Conservation (phyloP, 35 echinoderm and acorn worm species). For the Lytechinus pictus region DNA sequence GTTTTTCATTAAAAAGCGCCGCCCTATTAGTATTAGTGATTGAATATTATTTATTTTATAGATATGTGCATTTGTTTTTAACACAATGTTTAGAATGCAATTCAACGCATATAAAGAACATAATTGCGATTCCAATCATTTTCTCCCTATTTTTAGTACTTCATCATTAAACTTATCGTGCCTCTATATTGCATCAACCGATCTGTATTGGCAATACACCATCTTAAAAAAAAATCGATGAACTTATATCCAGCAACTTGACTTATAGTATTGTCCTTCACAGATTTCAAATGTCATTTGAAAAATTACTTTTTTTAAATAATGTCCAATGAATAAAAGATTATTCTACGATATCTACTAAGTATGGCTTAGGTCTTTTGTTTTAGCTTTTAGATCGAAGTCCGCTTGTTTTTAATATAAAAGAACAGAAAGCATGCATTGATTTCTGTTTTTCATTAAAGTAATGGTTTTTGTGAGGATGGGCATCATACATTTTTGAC, state of each 20-base stretch:
- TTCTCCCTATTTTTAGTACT: no score
- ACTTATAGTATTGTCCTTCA: neutral
- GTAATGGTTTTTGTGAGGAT: neutral
- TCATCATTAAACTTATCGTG: no score
- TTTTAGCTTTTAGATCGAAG: neutral
- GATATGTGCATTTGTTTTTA: no score
- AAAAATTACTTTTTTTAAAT: neutral
- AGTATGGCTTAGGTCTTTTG: no score
- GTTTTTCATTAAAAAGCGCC: no score
- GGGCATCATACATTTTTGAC: neutral
- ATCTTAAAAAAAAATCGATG: neutral
- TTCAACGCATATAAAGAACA: no score
- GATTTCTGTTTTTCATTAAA: neutral
- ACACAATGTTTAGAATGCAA: no score
- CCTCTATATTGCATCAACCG: no score
- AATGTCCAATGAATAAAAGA: neutral
- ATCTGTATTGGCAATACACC: neutral
- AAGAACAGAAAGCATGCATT: neutral
- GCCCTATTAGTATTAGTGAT: no score
- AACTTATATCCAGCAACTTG: neutral
- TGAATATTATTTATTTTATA: no score
- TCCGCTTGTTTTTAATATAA: neutral
- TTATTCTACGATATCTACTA: no score
- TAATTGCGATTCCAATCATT: no score
- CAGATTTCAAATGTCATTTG: neutral